Base-by-base conservation (phyloP, 2,797 vertebrate genomes). In the Tenualosa thibaudeaui region DNA sequence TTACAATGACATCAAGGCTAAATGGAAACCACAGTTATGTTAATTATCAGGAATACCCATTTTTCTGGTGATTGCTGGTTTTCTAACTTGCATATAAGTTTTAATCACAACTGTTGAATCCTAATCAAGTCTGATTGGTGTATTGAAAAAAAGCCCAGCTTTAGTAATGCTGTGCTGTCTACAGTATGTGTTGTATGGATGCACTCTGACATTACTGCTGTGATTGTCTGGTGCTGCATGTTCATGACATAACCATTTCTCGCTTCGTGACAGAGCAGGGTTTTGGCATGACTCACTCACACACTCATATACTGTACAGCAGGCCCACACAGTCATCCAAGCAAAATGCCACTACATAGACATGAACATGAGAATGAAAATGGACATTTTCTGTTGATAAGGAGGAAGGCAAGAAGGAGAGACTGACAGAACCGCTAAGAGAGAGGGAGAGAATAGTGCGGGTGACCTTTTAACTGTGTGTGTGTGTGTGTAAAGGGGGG, bases 51-150 rank as follows among this genome's bases (percentile, higher is more conserved):
- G 46, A 3, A 46, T 46, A 46, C 46, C 46, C 46, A 46, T 46
- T 46, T 46, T 46, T 46, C 46, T 46, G 3, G 46, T 13, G 51
- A 15, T 54, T 15, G 15, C 51, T 12, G 51, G 51, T 54, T 54
- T 31, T 31, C 12, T 54, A 46, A 4, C 46, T 46, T 46, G 46
- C 46, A 46, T 46, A 3, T 7, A 46, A 46, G 46, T 46, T 65
- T 24, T 46, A 82, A 81, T 58, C 26, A 50, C 83, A 68, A 85
- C 31, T 82, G 60, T 84, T 68, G 26, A 31, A 31, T 31, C 31
- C 31, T 31, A 31, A 31, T 68, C 62, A 68, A 68, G 62, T 68
- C 62, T 68, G 62, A 68, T 68, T 31, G 62, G 24, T 10, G 31
- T 26, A 68, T 31, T 31, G 9, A 68, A 68, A 12, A 68, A 31